These are phyloP conservation scores for Gulo gulo DNA, from an alignment of 2,113 vertebrate genomes.

Conservation along the genomic window DNA sequence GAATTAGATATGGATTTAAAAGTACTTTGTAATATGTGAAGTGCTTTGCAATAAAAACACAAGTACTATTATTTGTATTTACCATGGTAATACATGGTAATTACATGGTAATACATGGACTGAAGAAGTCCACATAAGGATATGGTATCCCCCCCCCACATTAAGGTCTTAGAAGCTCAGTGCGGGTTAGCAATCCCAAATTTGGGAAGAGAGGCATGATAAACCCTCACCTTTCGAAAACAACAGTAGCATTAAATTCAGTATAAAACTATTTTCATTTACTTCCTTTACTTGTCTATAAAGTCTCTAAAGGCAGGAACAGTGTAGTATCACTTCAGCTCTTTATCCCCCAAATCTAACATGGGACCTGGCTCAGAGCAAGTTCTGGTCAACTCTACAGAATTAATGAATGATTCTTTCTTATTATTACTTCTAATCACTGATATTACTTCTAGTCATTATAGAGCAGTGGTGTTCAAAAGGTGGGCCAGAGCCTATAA, in stretches of 20 bases:
- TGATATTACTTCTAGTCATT: background rate
- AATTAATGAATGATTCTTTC: background rate
- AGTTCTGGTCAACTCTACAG: background rate
- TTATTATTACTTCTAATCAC: background rate
- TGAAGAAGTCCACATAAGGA: background rate
- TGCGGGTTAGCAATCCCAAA: background rate
- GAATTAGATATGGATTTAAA: conserved; percentile 23
- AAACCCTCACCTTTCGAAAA: background rate
- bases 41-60: conserved; percentile 24
- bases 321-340: background rate
- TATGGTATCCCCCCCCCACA: background rate
- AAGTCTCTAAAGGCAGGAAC: background rate
- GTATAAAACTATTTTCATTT: background rate
- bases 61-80: background rate
- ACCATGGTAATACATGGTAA: background rate
- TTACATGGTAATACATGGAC: background rate
- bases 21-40: conserved; percentile 25
- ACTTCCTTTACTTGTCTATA: background rate
- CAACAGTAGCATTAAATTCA: background rate
- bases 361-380: background rate
- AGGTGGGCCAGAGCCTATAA: background rate
- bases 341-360: background rate
- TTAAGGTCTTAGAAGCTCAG: background rate
- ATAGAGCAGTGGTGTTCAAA: background rate
- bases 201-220: background rate